These are phyloP conservation scores for Gymnosoma rotundatum DNA, from an alignment of 2,888 invertebrate species.

Conservation along the genomic window DNA sequence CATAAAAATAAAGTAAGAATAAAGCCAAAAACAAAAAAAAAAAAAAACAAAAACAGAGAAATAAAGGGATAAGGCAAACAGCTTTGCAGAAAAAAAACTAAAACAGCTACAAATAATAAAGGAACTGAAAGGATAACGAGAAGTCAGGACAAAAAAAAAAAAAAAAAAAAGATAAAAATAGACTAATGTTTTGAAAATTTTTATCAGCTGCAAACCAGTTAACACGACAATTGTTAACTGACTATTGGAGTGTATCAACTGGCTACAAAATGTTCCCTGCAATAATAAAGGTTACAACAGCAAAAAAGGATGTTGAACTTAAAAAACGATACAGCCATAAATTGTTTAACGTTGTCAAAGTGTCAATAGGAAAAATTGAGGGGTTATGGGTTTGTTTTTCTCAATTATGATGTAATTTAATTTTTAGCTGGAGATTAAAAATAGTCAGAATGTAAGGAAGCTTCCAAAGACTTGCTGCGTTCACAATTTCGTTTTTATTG, in stretches of 20 bases:
- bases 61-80: constrained; percentile 39
- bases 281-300: constrained; percentile 42
- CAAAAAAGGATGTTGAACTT: constrained; percentile 40
- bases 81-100: neutral
- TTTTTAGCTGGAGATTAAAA: neutral
- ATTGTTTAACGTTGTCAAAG: constrained; percentile 66
- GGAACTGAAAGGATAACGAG: constrained; percentile 64
- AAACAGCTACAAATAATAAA: constrained; percentile 41
- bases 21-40: constrained; percentile 11
- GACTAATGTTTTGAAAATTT: constrained; percentile 73
- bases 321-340: constrained; percentile 61
- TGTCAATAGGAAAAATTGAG: constrained; percentile 53
- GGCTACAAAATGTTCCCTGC: neutral
- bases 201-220: constrained; percentile 81
- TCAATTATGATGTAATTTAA: neutral
- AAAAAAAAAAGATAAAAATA: constrained; percentile 26
- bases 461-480: neutral
- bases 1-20: constrained; percentile 66
- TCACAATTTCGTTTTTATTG: neutral
- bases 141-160: constrained; percentile 44
- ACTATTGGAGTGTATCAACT: constrained; percentile 47
- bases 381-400: neutral
- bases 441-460: neutral
- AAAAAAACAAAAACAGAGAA: constrained; percentile 24
- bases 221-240: constrained; percentile 73